Percentiles rank a stretch among this genome's conserved stretches.
Conservation (phyloP, 1,140 invertebrate species). For the Ctenoplectra terminalis region DNA sequence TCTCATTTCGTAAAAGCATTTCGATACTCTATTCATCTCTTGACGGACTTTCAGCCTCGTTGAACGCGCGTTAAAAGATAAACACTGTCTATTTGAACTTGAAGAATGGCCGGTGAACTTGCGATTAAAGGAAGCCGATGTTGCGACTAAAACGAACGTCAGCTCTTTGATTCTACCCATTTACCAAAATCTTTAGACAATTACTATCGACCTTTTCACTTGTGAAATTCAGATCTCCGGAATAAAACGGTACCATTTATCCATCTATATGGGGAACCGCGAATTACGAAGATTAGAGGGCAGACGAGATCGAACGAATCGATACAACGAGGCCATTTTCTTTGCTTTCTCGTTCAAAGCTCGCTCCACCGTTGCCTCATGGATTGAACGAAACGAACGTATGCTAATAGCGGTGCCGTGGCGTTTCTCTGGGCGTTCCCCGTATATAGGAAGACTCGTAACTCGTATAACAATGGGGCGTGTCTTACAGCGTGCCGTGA, state of each 20-base stretch:
- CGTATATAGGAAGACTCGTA: conserved; percentile 59
- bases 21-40: background rate
- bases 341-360: conserved; percentile 58
- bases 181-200: background rate
- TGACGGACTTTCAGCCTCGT: background rate
- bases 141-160: too few species aligned
- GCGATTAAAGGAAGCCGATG: conserved; percentile 15
- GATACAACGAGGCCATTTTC: background rate
- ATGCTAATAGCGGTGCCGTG: conserved; percentile 69
- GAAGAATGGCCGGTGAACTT: too few species aligned
- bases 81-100: conserved; percentile 5
- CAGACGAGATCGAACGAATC: background rate
- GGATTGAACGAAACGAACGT: conserved; percentile 65
- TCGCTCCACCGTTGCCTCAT: too few species aligned
- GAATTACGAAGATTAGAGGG: background rate
- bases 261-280: background rate
- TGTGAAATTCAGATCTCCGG: background rate
- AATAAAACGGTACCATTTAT: background rate
- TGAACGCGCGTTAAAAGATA: background rate
- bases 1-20: background rate
- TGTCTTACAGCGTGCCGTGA: conserved; percentile 69
- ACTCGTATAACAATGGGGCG: conserved; percentile 71
- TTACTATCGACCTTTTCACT: background rate
- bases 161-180: background rate
- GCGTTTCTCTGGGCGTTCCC: conserved; percentile 28